These are phyloP conservation scores for Sakesphorus luctuosus DNA, from an alignment of 2,113 vertebrate species.

Conservation along the genomic window DNA sequence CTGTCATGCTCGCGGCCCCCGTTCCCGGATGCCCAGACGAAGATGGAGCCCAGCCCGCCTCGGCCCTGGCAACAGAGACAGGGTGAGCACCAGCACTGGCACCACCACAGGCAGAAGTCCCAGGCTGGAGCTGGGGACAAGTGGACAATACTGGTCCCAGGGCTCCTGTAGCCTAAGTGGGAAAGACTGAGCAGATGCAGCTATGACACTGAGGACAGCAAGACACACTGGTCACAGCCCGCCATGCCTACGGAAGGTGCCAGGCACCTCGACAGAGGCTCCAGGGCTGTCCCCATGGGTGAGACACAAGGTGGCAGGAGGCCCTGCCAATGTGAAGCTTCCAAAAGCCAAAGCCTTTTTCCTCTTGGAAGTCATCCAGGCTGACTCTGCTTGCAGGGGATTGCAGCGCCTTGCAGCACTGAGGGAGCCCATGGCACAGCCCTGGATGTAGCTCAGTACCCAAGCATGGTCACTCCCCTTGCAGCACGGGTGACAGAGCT, in stretches of 20 bases:
- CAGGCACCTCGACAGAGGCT: not conserved
- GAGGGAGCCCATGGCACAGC: fast-evolving
- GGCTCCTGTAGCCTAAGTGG: not conserved
- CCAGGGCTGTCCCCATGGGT: not conserved
- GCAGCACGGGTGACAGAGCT: fast-evolving
- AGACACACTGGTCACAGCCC: not conserved
- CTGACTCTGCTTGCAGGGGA: not conserved
- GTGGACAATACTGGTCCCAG: not conserved
- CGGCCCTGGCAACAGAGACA: constrained; percentile 83
- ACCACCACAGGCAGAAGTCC: not conserved
- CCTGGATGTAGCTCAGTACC: fast-evolving
- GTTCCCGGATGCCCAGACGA: constrained; percentile 97
- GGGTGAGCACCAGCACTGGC: not conserved
- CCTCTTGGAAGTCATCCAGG: not conserved
- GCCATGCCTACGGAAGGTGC: not conserved
- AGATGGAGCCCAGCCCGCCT: constrained; percentile 92
- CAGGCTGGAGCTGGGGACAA: not conserved
- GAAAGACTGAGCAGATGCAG: not conserved
- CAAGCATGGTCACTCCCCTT: not conserved
- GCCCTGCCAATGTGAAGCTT: not conserved
- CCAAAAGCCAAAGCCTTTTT: not conserved
- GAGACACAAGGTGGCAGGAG: not conserved
- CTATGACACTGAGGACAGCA: not conserved
- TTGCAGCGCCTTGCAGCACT: not conserved
- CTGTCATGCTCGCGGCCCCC: constrained; percentile 95